phyloP scores from a whole-genome alignment of 2,888 invertebrate species.

The Idaea dimidiata region DNA sequence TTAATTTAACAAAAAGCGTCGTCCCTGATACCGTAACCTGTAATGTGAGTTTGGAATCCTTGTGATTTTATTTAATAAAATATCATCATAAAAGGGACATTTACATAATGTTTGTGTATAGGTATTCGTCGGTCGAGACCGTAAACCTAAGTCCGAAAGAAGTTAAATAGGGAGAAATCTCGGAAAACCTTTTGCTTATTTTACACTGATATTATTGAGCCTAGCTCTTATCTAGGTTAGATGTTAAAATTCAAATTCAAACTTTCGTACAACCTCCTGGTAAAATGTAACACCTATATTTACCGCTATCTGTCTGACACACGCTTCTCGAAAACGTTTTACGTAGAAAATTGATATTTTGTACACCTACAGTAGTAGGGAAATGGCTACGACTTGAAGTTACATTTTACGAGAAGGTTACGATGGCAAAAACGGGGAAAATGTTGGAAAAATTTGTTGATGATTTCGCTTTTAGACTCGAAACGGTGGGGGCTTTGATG shows the following conservation, averaged over 20 bases:
- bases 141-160: conserved; percentile 30
- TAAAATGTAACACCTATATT: background rate
- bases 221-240: background rate
- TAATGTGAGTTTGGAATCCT: conserved; percentile 10
- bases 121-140: conserved; percentile 22
- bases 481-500: background rate
- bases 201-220: background rate
- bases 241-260: background rate
- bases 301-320: conserved; percentile 1
- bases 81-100: conserved; percentile 30
- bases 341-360: background rate
- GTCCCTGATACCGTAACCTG: conserved; percentile 20
- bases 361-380: background rate
- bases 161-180: conserved; percentile 17
- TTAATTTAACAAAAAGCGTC: conserved; percentile 19
- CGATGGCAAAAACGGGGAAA: background rate
- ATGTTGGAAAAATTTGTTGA: background rate
- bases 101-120: conserved; percentile 24
- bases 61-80: conserved; percentile 34
- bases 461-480: background rate
- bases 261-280: background rate
- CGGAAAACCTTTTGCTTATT: conserved; percentile 4
- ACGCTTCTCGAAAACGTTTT: background rate
- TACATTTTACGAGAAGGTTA: background rate
- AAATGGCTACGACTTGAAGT: background rate